These are phyloP conservation scores for Euplagia quadripunctaria DNA, from an alignment of 2,888 invertebrate species.

Conservation along the genomic window DNA sequence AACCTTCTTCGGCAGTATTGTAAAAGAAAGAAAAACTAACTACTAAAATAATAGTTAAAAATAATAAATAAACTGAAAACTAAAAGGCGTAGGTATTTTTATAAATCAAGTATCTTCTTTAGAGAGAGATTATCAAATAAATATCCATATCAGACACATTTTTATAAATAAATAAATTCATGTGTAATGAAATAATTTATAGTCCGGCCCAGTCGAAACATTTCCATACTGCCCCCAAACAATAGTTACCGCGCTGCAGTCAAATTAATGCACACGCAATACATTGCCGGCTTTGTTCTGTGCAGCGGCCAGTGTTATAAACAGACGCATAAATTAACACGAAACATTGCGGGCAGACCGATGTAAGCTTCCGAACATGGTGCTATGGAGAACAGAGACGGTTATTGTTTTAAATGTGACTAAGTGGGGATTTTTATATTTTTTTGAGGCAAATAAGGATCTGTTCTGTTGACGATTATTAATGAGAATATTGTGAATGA, in stretches of 20 bases:
- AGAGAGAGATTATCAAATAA: too few relatives aligned
- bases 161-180: background rate
- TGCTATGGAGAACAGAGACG: background rate
- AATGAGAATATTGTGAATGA: too few relatives aligned
- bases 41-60: too few relatives aligned
- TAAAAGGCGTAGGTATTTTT: too few relatives aligned
- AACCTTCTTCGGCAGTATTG: too few relatives aligned
- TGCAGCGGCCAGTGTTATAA: conserved; percentile 54
- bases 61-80: too few relatives aligned
- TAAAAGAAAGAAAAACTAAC: too few relatives aligned
- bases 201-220: conserved; percentile 12
- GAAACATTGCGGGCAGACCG: conserved; percentile 43
- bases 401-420: conserved; percentile 9
- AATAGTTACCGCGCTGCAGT: conserved; percentile 49
- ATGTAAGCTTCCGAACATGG: conserved; percentile 17
- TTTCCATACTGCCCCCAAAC: conserved; percentile 25
- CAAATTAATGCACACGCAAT: conserved; percentile 51
- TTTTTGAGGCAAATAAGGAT: background rate
- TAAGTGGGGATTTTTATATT: background rate
- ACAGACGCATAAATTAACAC: conserved; percentile 56
- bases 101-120: too few relatives aligned
- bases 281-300: conserved; percentile 56
- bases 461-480: background rate
- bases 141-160: too few relatives aligned
- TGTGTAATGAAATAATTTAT: background rate